Conservation (phyloP, 2,888 invertebrate species). For the Sesia apiformis region DNA sequence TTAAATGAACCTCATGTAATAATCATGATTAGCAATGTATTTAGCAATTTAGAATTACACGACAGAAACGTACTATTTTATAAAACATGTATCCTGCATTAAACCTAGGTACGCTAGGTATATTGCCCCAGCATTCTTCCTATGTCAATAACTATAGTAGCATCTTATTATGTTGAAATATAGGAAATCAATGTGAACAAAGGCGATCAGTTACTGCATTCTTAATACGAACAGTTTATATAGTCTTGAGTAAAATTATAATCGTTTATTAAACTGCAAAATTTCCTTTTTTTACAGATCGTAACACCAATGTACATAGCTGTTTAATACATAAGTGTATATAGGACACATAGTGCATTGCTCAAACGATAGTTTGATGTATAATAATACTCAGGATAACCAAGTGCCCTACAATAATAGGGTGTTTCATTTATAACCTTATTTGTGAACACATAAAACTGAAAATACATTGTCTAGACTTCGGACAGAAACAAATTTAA, state of each 20-base stretch:
- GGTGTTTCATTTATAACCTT: neutral
- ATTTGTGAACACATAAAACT: too few relatives aligned
- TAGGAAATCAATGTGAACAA: neutral
- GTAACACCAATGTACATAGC: constrained; percentile 32
- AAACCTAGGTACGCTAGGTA: too few relatives aligned
- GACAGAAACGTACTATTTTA: too few relatives aligned
- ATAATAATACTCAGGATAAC: neutral
- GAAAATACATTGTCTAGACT: too few relatives aligned
- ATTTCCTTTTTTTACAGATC: constrained; percentile 29
- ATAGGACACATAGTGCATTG: constrained; percentile 28
- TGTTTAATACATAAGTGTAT: constrained; percentile 27
- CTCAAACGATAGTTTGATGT: constrained; percentile 33
- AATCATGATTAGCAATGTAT: too few relatives aligned
- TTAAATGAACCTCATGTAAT: too few relatives aligned
- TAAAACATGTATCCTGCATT: too few relatives aligned
- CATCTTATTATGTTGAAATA: too few relatives aligned
- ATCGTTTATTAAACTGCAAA: neutral
- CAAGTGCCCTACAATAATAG: neutral
- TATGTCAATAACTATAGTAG: too few relatives aligned
- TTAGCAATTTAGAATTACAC: too few relatives aligned
- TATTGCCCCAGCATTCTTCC: too few relatives aligned
- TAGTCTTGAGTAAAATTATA: neutral
- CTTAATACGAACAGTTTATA: neutral
- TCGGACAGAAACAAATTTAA: too few relatives aligned
- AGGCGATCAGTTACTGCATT: neutral